phyloP scores from a whole-genome alignment of 2,888 invertebrate species.

The Habrosyne pyritoides region DNA sequence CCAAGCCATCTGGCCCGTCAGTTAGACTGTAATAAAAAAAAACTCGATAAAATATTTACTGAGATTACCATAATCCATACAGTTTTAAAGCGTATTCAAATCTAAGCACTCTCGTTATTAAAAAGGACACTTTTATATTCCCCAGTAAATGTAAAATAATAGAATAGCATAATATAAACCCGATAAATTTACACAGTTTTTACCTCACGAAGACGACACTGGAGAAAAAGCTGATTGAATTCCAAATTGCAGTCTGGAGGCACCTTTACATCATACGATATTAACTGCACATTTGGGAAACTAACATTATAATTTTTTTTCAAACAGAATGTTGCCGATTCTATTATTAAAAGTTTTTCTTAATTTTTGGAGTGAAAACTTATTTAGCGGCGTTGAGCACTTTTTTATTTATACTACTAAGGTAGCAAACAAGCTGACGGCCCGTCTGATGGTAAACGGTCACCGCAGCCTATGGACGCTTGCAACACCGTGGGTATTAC shows the following conservation, averaged over 20 bases:
- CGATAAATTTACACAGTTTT: slow-evolving; percentile 48
- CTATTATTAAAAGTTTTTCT: too few relatives aligned
- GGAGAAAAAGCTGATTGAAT: slow-evolving; percentile 65
- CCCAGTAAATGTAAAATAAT: slow-evolving; percentile 31
- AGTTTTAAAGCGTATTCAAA: background rate
- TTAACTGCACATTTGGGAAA: background rate
- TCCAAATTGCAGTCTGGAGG: slow-evolving; percentile 58
- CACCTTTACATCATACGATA: slow-evolving; percentile 36
- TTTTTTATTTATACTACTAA: too few relatives aligned
- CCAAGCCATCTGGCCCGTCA: too few relatives aligned
- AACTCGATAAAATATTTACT: background rate
- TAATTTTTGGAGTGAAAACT: too few relatives aligned
- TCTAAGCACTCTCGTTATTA: background rate
- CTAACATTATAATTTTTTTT: too few relatives aligned
- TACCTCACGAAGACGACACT: slow-evolving; percentile 36
- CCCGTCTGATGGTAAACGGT: too few relatives aligned
- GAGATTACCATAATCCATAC: background rate
- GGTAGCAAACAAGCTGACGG: too few relatives aligned
- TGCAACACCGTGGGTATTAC: too few relatives aligned
- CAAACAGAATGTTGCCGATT: too few relatives aligned
- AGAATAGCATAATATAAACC: slow-evolving; percentile 39
- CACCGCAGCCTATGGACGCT: too few relatives aligned
- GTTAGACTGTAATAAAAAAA: too few relatives aligned
- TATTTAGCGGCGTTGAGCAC: too few relatives aligned
- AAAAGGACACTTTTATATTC: slow-evolving; percentile 8